Conservation (phyloP, 2,888 invertebrate species). For the Eucera pruinosa region DNA sequence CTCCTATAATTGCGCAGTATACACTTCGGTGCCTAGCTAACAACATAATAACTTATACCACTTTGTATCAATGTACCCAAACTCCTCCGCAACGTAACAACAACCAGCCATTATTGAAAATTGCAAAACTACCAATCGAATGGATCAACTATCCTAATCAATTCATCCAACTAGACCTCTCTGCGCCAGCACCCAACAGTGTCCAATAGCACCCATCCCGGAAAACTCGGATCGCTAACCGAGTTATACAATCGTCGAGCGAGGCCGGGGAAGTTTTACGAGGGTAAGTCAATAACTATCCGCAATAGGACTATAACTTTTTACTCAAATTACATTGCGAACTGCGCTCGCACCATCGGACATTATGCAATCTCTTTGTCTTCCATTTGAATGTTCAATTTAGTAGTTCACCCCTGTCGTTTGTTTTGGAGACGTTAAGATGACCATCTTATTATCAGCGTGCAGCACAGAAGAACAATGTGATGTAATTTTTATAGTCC, state of each 20-base stretch:
- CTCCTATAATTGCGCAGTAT: neutral
- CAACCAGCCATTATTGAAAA: slow-evolving; percentile 8
- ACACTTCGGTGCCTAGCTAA: neutral
- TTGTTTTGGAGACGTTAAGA: no score
- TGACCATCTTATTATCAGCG: no score
- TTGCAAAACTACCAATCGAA: slow-evolving; percentile 12
- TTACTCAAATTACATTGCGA: no score
- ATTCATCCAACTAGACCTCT: neutral
- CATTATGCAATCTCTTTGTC: no score
- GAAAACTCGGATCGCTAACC: slow-evolving; percentile 21
- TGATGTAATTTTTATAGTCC: no score
- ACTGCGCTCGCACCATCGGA: no score
- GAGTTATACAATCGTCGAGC: slow-evolving; percentile 28
- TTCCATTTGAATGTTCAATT: no score
- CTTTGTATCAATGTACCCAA: slow-evolving; percentile 4
- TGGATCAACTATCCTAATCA: neutral
- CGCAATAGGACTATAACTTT: no score
- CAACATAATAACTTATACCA: neutral
- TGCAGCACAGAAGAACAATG: no score
- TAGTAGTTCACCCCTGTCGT: no score
- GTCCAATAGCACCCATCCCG: neutral
- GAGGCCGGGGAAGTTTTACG: slow-evolving; percentile 26
- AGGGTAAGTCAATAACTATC: no score
- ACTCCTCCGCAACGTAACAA: neutral
- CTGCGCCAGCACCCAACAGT: neutral